phyloP scores from a whole-genome alignment of 1,140 invertebrate species.

The Drosophila burlai region DNA sequence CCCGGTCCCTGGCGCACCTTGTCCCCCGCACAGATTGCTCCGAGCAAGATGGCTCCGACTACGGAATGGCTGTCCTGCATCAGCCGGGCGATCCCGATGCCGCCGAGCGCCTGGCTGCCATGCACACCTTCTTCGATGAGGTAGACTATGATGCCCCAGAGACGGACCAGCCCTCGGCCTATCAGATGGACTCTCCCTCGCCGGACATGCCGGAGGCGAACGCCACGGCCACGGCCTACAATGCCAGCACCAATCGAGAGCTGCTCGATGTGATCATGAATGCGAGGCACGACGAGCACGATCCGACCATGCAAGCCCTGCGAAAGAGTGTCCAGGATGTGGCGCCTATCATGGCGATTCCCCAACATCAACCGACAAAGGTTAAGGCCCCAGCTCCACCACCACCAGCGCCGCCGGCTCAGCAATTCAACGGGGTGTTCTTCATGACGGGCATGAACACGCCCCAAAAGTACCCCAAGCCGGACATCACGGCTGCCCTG shows the following conservation, averaged over 20 bases:
- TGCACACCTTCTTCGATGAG: constrained; percentile 83
- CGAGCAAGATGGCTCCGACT: constrained; percentile 81
- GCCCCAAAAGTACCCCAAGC: constrained; percentile 79
- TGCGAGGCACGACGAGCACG: constrained; percentile 85
- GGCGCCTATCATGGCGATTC: neutral
- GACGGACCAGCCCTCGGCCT: constrained; percentile 85
- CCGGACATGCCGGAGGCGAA: constrained; percentile 85
- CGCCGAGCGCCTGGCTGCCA: constrained; percentile 64
- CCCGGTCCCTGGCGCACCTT: constrained; percentile 87
- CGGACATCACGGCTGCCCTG: constrained; percentile 86
- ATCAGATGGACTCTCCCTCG: constrained; percentile 60
- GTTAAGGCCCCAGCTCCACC: constrained; percentile 41
- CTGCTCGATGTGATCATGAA: constrained; percentile 86
- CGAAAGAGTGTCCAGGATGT: constrained; percentile 66
- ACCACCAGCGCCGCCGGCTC: constrained; percentile 75
- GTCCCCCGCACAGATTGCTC: constrained; percentile 79
- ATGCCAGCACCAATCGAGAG: constrained; percentile 86
- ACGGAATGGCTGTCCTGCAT: constrained; percentile 69
- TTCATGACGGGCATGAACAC: constrained; percentile 85
- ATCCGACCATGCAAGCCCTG: constrained; percentile 84
- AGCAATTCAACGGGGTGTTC: constrained; percentile 86
- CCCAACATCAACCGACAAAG: constrained; percentile 17
- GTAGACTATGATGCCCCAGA: constrained; percentile 86
- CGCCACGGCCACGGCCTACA: constrained; percentile 82
- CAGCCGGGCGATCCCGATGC: constrained; percentile 59